A percentile compares a stretch with the other conserved stretches of the same genome.
phyloP scores from a whole-genome alignment of 2,113 vertebrate species.

The Sapayoa aenigma region DNA sequence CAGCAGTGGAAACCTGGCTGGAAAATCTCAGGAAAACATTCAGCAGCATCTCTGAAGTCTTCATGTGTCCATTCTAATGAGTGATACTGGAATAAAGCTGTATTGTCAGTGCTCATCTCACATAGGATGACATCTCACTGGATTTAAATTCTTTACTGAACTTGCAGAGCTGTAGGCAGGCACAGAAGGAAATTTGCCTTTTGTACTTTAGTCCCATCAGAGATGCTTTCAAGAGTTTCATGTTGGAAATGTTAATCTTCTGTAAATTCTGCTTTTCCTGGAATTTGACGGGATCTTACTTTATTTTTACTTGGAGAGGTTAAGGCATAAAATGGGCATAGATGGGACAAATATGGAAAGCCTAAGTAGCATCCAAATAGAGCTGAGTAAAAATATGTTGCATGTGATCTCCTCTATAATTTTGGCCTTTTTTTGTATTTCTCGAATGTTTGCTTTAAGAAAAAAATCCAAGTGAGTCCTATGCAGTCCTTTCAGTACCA shows the following conservation, averaged over 20 bases:
- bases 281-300: background rate
- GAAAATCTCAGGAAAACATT: background rate
- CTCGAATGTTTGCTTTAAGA: background rate
- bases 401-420: background rate
- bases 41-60: background rate
- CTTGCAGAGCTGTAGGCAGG: background rate
- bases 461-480: background rate
- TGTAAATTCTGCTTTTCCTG: background rate
- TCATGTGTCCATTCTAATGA: accelerated
- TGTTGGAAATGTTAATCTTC: background rate
- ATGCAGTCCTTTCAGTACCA: background rate
- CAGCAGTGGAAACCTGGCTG: background rate
- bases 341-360: background rate
- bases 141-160: background rate
- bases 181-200: background rate
- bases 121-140: background rate
- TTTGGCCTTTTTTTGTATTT: background rate
- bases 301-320: background rate
- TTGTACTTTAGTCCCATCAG: background rate
- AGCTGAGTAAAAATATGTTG: background rate
- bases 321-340: background rate
- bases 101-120: background rate
- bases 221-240: background rate
- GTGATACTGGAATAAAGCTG: background rate
- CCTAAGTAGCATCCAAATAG: background rate